Conservation (phyloP, 2,113 vertebrate species). For the Strix aluco region DNA sequence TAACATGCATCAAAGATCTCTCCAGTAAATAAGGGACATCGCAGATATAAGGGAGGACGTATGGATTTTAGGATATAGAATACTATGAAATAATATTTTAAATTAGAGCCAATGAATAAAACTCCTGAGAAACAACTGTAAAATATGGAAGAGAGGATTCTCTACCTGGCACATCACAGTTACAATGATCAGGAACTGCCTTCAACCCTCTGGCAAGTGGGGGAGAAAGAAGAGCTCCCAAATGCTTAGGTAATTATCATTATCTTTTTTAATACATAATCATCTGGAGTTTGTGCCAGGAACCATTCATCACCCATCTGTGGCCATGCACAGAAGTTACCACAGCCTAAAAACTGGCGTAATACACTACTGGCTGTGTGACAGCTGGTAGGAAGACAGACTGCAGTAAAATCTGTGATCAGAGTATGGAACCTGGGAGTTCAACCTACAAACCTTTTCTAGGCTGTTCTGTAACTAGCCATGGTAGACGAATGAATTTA, state of each 20-base stretch:
- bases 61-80: background rate
- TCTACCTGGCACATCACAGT: background rate
- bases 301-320: slow-evolving; percentile 48
- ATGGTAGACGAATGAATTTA: background rate
- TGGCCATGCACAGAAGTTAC: background rate
- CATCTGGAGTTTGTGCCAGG: slow-evolving; percentile 1
- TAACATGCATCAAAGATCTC: background rate
- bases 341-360: background rate
- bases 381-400: slow-evolving; percentile 2
- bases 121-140: background rate
- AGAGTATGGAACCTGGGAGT: background rate
- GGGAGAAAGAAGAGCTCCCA: slow-evolving; percentile 6
- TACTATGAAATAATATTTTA: background rate
- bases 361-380: background rate
- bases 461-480: background rate
- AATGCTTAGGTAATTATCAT: slow-evolving; percentile 50
- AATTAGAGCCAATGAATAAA: background rate
- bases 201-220: background rate
- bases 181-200: background rate
- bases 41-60: background rate
- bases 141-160: background rate
- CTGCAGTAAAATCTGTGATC: slow-evolving; percentile 16
- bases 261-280: slow-evolving; percentile 46
- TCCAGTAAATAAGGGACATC: background rate
- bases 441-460: background rate